Conservation (phyloP, 2,113 vertebrate genomes). For the Melanotaenia duboulayi region DNA sequence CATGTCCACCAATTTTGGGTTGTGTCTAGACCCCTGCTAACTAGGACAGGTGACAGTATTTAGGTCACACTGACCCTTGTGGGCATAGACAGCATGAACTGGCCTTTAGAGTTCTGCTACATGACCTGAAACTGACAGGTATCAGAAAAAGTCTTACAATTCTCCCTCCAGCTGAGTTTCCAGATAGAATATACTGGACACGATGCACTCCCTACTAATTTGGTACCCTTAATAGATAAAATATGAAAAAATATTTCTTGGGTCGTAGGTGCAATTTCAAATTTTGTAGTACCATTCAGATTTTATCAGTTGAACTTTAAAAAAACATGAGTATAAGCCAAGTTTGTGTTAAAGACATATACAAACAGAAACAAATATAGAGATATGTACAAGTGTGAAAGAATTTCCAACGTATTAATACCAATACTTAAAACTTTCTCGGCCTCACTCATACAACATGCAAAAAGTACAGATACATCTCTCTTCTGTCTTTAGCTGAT, state of each 20-base stretch:
- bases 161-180: constrained; percentile 2
- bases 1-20: constrained; percentile 4
- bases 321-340: not conserved
- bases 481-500: too few relatives aligned
- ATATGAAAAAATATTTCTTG: not conserved
- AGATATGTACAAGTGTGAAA: not conserved
- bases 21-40: constrained; percentile 4
- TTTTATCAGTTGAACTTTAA: not conserved
- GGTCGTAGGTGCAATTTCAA: not conserved
- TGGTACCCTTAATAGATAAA: not conserved
- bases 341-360: not conserved
- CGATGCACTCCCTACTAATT: constrained; percentile 6
- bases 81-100: not conserved
- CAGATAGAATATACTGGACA: constrained; percentile 7
- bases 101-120: constrained; percentile 11
- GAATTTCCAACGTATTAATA: too few relatives aligned
- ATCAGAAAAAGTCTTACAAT: constrained; percentile 3
- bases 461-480: not conserved
- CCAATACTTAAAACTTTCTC: not conserved
- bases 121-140: constrained; percentile 15
- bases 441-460: not conserved
- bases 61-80: constrained; percentile 21
- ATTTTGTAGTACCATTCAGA: not conserved
- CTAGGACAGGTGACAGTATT: constrained; percentile 18
- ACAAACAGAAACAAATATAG: too few relatives aligned